phyloP scores from a whole-genome alignment of 2,797 vertebrate genomes.

The Hemibagrus guttatus region DNA sequence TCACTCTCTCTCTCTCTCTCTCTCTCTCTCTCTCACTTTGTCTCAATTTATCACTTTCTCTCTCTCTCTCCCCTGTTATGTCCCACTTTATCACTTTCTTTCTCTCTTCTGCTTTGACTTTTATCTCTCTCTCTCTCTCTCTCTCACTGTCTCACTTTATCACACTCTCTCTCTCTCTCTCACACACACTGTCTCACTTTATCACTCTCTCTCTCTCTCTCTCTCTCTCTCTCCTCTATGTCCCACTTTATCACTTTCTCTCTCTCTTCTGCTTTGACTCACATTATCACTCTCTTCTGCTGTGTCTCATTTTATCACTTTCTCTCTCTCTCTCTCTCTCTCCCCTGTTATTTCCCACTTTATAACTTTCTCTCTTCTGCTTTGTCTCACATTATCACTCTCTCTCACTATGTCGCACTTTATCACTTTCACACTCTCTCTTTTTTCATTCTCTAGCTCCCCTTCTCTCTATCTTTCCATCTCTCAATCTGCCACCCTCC shows the following conservation, averaged over 20 bases:
- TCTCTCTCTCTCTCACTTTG: not conserved
- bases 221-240: not conserved
- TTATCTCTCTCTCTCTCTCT: not conserved
- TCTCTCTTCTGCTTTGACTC: not conserved
- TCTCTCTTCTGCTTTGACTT: not conserved
- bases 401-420: no score
- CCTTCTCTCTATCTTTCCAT: not conserved
- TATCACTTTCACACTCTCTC: not conserved
- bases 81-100: not conserved
- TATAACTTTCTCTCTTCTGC: not conserved
- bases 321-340: not conserved
- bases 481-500: not conserved
- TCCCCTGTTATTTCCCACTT: conserved; percentile 42
- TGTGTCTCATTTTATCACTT: not conserved
- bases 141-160: not conserved
- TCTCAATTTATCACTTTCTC: not conserved
- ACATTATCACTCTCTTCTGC: not conserved
- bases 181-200: not conserved
- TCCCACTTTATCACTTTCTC: not conserved
- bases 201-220: not conserved
- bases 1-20: not conserved
- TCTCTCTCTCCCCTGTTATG: not conserved
- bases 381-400: not conserved
- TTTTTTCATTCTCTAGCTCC: not conserved
- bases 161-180: not conserved